Conservation (phyloP, 2,113 vertebrate genomes). For the Paraplagusia blochii region DNA sequence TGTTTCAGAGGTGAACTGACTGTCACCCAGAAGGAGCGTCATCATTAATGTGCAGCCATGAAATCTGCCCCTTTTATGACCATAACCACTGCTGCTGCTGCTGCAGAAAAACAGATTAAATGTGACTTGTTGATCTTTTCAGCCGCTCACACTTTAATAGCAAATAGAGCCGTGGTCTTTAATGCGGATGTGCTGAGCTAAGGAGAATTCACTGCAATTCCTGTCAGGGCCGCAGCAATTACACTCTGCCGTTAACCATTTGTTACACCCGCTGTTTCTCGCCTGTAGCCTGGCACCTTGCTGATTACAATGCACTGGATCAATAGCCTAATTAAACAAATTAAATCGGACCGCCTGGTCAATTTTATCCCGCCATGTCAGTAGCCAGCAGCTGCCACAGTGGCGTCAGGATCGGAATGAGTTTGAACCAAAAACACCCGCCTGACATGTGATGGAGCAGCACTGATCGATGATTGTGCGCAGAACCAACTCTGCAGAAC, state of each 20-base stretch:
- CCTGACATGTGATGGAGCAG: slow-evolving; percentile 7
- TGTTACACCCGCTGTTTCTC: slow-evolving; percentile 41
- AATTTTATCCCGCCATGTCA: slow-evolving; percentile 40
- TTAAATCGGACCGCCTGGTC: slow-evolving; percentile 57
- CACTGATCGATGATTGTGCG: slow-evolving; percentile 6
- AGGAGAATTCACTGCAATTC: slow-evolving; percentile 31
- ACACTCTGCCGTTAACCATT: slow-evolving; percentile 59
- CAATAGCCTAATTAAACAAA: slow-evolving; percentile 70
- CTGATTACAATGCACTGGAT: slow-evolving; percentile 66
- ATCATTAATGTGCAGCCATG: background rate
- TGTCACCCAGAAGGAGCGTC: background rate
- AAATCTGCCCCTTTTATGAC: slow-evolving; percentile 7
- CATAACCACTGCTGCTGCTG: slow-evolving; percentile 5
- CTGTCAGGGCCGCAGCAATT: slow-evolving; percentile 44
- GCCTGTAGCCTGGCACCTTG: slow-evolving; percentile 45
- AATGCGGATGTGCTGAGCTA: slow-evolving; percentile 49
- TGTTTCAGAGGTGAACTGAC: slow-evolving; percentile 1
- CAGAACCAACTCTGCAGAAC: slow-evolving; percentile 2
- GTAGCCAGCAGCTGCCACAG: slow-evolving; percentile 3
- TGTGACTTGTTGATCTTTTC: slow-evolving; percentile 28
- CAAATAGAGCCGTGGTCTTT: slow-evolving; percentile 11
- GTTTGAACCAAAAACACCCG: background rate
- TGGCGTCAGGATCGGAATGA: background rate
- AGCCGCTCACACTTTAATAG: slow-evolving; percentile 24
- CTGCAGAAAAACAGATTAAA: slow-evolving; percentile 18